Percentiles rank a stretch among this genome's conserved stretches.
These are phyloP conservation scores for Phoeniculus purpureus DNA, from an alignment of 2,797 vertebrate genomes.

Conservation along the genomic window DNA sequence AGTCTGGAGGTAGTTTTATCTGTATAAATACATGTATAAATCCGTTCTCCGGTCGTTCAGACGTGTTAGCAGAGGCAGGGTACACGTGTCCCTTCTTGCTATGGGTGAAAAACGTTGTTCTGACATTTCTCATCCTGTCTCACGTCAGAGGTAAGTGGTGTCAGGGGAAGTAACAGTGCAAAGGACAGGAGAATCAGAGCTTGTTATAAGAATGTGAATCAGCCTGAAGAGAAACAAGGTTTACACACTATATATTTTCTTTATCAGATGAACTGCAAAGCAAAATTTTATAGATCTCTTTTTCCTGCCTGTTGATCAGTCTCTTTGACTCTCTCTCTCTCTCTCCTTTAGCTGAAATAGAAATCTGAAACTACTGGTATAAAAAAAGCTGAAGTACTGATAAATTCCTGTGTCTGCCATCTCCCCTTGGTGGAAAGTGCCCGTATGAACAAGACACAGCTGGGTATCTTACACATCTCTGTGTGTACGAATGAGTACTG, in stretches of 20 bases:
- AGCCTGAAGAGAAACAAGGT: slow-evolving; percentile 12
- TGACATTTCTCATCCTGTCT: neutral
- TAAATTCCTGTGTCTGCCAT: neutral
- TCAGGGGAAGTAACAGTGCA: neutral
- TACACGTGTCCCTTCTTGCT: neutral
- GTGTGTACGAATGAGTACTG: neutral
- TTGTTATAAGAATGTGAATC: neutral
- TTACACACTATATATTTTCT: slow-evolving; percentile 18
- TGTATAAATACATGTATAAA: slow-evolving; percentile 38
- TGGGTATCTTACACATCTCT: neutral
- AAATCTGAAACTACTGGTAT: slow-evolving; percentile 11
- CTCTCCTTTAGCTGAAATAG: slow-evolving; percentile 11
- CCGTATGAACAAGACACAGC: neutral
- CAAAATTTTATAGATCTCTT: slow-evolving; percentile 7
- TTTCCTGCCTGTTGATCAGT: slow-evolving; percentile 15
- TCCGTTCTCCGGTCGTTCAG: neutral
- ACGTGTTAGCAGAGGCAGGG: neutral
- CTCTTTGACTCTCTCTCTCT: slow-evolving; percentile 8
- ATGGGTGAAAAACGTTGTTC: neutral
- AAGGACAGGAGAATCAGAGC: neutral
- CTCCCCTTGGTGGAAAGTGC: neutral
- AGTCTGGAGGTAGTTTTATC: neutral
- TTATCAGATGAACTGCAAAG: slow-evolving; percentile 22
- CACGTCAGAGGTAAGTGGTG: neutral
- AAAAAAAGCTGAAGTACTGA: neutral